Percentiles rank a stretch among this genome's conserved stretches.
These are phyloP conservation scores for Ceyx erithaca DNA, from an alignment of 2,797 vertebrate genomes.

Conservation along the genomic window DNA sequence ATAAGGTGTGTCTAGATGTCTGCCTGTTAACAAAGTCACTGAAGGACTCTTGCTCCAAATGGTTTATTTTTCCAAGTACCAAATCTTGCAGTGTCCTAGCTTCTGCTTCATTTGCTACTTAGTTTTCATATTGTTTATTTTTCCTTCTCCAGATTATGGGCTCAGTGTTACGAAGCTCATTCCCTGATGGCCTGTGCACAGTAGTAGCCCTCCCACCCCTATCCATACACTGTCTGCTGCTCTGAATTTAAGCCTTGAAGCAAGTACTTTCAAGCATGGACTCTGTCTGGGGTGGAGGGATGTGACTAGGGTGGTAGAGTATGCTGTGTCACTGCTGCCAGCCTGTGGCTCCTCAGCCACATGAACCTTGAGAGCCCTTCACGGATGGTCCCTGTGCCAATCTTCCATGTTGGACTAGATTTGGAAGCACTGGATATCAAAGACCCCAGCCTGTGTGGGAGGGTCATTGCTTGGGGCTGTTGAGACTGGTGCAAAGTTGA, in stretches of 20 bases:
- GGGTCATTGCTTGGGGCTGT: neutral
- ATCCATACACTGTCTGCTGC: neutral
- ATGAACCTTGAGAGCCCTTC: neutral
- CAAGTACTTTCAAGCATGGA: neutral
- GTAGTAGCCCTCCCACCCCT: neutral
- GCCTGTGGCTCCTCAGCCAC: neutral
- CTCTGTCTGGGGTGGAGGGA: neutral
- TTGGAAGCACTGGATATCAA: neutral
- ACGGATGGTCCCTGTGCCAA: neutral
- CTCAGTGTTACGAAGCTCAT: neutral
- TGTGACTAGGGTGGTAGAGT: neutral
- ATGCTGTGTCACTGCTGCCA: neutral
- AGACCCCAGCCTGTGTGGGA: neutral
- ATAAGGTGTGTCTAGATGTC: neutral
- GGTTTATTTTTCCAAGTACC: neutral
- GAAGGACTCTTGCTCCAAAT: neutral
- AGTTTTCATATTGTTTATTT: neutral
- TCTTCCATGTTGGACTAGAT: fast-evolving
- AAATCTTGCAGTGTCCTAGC: neutral
- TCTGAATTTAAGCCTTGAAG: neutral
- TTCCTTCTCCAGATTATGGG: neutral
- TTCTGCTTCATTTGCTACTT: neutral
- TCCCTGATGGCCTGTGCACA: neutral
- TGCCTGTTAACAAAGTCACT: neutral
- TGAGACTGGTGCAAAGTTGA: neutral